These are phyloP conservation scores for Polydrusus pterygomalis DNA, from an alignment of 2,888 invertebrate species.

Conservation along the genomic window DNA sequence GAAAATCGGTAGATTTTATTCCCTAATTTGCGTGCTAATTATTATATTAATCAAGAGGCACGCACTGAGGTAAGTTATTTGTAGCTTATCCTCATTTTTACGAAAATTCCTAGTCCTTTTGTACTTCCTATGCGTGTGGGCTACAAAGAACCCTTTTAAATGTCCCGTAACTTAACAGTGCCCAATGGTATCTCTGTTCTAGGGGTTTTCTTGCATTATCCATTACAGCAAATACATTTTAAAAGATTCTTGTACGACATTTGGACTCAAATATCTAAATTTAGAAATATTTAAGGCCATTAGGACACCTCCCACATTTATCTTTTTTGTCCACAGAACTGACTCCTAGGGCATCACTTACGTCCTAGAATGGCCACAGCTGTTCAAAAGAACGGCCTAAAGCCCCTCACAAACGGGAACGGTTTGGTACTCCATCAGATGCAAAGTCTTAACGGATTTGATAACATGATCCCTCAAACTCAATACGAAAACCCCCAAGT, in stretches of 20 bases:
- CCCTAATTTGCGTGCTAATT: conserved; percentile 12
- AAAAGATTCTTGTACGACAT: neutral
- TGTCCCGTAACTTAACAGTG: conserved; percentile 23
- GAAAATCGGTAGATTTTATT: conserved; percentile 25
- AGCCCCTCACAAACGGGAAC: conserved; percentile 81
- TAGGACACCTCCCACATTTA: conserved; percentile 47
- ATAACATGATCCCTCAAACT: conserved; percentile 55
- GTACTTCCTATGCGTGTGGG: conserved; percentile 52
- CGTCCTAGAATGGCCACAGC: conserved; percentile 82
- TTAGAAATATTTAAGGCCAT: conserved; percentile 46
- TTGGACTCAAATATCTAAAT: conserved; percentile 33
- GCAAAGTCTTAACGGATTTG: conserved; percentile 69
- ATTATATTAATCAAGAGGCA: conserved; percentile 14
- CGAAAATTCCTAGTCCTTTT: conserved; percentile 19
- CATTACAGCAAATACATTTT: neutral
- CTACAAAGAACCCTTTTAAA: conserved; percentile 50
- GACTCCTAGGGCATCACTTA: conserved; percentile 37
- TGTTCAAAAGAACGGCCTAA: conserved; percentile 89
- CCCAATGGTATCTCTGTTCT: neutral
- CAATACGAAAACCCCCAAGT: conserved; percentile 72
- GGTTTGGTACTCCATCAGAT: conserved; percentile 68
- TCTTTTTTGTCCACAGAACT: conserved; percentile 41
- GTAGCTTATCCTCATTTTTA: conserved; percentile 2
- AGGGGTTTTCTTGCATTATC: neutral
- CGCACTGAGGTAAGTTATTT: conserved; percentile 37